A percentile compares a stretch with the other conserved stretches of the same genome.
phyloP scores from a whole-genome alignment of 2,888 invertebrate species.

The Melangyna quadrimaculata region DNA sequence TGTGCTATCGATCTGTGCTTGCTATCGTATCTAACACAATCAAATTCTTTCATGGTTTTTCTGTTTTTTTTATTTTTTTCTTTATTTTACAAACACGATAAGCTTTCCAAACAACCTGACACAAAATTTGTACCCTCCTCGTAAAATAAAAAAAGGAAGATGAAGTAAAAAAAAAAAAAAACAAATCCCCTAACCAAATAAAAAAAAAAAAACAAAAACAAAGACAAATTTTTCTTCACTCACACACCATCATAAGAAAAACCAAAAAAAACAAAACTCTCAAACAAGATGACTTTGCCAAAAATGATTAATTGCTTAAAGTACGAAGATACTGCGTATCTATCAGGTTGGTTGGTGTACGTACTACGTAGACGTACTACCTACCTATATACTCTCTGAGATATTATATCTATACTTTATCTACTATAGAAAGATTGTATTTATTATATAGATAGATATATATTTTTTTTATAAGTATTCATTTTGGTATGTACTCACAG shows the following conservation, averaged over 20 bases:
- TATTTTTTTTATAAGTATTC: conserved; percentile 16
- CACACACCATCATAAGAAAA: neutral
- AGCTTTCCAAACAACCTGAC: conserved; percentile 47
- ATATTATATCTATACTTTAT: neutral
- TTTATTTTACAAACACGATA: conserved; percentile 29
- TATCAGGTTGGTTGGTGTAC: conserved; percentile 12
- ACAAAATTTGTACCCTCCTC: conserved; percentile 28
- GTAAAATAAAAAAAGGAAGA: conserved; percentile 9
- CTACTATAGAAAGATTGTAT: neutral
- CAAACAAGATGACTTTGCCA: conserved; percentile 33
- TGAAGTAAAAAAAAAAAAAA: conserved; percentile 1
- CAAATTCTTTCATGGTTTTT: conserved; percentile 23
- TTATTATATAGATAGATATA: neutral
- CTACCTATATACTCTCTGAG: neutral
- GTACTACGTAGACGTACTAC: too few species aligned
- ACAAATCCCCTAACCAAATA: conserved; percentile 31
- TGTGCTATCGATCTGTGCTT: conserved; percentile 14
- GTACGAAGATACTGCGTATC: conserved; percentile 18
- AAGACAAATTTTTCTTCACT: neutral
- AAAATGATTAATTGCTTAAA: conserved; percentile 59
- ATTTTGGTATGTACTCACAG: conserved; percentile 84
- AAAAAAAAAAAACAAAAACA: neutral
- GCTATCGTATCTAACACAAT: conserved; percentile 30
- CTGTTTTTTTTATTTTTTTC: neutral
- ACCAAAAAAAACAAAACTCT: neutral